Percentiles rank a stretch among this genome's conserved stretches.
phyloP scores from a whole-genome alignment of 2,113 vertebrate genomes.

The Arvicanthis niloticus region DNA sequence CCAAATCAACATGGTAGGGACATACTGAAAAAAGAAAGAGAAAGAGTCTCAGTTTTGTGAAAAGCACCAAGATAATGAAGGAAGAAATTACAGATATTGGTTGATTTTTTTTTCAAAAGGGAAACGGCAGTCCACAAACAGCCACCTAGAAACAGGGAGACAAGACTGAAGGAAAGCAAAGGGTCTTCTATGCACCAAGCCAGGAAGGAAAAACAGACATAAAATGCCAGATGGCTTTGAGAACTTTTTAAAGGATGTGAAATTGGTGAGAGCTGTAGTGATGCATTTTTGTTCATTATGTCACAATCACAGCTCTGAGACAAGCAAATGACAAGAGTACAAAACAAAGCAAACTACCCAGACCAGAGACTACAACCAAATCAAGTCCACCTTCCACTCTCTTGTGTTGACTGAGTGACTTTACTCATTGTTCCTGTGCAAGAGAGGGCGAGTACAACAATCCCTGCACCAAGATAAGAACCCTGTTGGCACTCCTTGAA shows the following conservation, averaged over 20 bases:
- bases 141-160: neutral
- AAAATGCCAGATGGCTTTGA: neutral
- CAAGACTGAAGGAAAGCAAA: neutral
- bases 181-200: accelerated
- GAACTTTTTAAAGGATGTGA: neutral
- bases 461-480: neutral
- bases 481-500: neutral
- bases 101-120: neutral
- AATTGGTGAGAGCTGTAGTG: neutral
- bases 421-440: neutral
- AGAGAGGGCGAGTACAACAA: accelerated
- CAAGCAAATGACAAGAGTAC: neutral
- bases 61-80: neutral
- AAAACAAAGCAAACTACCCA: neutral
- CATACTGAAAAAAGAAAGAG: neutral
- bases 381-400: neutral
- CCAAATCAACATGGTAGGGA: neutral
- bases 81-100: neutral
- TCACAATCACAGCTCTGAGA: neutral
- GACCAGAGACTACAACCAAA: neutral
- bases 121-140: neutral
- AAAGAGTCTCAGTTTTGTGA: neutral
- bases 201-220: neutral
- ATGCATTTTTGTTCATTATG: neutral
- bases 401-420: neutral